These are phyloP conservation scores for Myrmophylax atrothorax DNA, from an alignment of 2,113 vertebrate species.

Conservation along the genomic window DNA sequence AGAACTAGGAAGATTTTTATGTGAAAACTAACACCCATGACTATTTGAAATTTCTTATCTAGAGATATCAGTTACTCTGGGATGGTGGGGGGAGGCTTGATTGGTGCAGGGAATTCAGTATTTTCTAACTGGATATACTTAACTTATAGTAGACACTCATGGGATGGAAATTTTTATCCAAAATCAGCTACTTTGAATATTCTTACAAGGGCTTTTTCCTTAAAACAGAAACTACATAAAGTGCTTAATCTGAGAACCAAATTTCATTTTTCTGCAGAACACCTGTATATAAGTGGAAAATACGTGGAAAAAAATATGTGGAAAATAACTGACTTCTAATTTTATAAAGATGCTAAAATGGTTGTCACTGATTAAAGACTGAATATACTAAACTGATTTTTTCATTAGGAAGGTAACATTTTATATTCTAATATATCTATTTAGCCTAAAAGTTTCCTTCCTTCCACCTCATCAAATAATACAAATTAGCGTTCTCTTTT, in stretches of 20 bases:
- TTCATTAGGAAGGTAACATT: neutral
- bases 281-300: neutral
- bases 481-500: neutral
- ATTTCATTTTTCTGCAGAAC: neutral
- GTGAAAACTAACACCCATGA: neutral
- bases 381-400: neutral
- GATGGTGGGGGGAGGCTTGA: neutral
- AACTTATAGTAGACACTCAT: neutral
- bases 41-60: neutral
- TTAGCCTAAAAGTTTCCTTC: neutral
- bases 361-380: neutral
- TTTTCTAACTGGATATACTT: neutral
- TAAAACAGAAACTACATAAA: neutral
- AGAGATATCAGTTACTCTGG: neutral
- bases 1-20: neutral
- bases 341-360: neutral
- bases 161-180: neutral
- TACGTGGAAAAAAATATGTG: neutral
- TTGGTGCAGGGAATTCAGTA: neutral
- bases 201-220: neutral
- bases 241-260: neutral
- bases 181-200: neutral
- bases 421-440: neutral
- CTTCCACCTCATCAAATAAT: slow-evolving; percentile 11
- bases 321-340: neutral